phyloP scores from a whole-genome alignment of 2,888 invertebrate species.

The Athalia rosae region DNA sequence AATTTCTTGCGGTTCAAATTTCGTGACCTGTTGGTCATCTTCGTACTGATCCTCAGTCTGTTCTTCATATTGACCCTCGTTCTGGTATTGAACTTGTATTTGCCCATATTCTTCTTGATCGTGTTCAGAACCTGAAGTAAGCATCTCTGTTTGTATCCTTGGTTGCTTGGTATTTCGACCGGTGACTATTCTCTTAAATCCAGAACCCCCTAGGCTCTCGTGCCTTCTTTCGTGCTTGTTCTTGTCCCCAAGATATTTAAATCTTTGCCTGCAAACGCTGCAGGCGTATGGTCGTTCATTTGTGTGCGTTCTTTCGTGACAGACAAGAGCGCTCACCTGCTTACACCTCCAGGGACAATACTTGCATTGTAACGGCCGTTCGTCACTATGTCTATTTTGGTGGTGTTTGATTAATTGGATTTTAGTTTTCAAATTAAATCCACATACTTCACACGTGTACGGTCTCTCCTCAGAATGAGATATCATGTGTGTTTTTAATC shows the following conservation, averaged over 20 bases:
- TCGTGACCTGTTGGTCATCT: slow-evolving; percentile 31
- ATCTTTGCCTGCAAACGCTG: slow-evolving; percentile 68
- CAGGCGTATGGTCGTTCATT: slow-evolving; percentile 71
- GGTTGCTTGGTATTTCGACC: slow-evolving; percentile 63
- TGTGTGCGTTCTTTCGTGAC: slow-evolving; percentile 71
- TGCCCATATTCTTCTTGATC: slow-evolving; percentile 57
- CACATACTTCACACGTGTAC: slow-evolving; percentile 68
- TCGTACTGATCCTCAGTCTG: slow-evolving; percentile 39
- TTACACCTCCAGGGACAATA: slow-evolving; percentile 71
- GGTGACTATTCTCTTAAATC: slow-evolving; percentile 69
- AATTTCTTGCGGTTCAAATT: slow-evolving; percentile 55
- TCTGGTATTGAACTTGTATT: slow-evolving; percentile 31
- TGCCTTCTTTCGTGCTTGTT: slow-evolving; percentile 71
- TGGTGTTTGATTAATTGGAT: slow-evolving; percentile 71
- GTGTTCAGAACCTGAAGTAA: slow-evolving; percentile 62
- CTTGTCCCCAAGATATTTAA: slow-evolving; percentile 71
- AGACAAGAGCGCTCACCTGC: slow-evolving; percentile 71
- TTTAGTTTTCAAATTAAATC: slow-evolving; percentile 70
- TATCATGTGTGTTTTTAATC: slow-evolving; percentile 71
- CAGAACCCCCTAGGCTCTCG: slow-evolving; percentile 70
- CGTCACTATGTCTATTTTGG: slow-evolving; percentile 71
- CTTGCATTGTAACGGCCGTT: slow-evolving; percentile 68
- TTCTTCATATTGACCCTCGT: slow-evolving; percentile 39
- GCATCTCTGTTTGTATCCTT: slow-evolving; percentile 48
- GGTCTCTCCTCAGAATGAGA: slow-evolving; percentile 71